Conservation (phyloP, 2,797 vertebrate species). For the Numenius phaeopus region DNA sequence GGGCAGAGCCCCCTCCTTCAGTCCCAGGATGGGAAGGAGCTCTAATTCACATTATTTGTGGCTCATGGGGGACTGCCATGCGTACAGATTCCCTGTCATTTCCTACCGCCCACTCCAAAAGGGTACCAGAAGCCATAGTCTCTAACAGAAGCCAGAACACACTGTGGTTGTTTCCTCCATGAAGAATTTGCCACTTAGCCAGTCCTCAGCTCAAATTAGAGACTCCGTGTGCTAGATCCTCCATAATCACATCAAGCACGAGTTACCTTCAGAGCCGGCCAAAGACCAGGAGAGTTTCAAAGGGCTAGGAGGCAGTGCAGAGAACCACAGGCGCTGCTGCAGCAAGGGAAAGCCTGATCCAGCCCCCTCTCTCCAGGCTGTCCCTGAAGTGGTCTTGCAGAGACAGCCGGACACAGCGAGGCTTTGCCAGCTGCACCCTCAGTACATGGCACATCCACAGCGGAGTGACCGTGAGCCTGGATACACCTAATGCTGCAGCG, state of each 20-base stretch:
- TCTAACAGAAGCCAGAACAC: not conserved
- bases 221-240: not conserved
- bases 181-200: not conserved
- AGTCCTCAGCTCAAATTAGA: not conserved
- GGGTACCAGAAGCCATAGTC: accelerated
- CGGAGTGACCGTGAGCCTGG: not conserved
- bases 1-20: not conserved
- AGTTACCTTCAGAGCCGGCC: not conserved
- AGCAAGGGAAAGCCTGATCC: not conserved
- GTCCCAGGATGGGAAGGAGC: not conserved
- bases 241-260: not conserved
- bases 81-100: not conserved
- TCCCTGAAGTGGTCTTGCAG: not conserved
- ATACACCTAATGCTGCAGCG: not conserved
- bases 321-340: accelerated
- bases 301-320: not conserved
- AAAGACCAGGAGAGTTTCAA: not conserved
- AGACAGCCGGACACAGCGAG: not conserved
- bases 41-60: not conserved
- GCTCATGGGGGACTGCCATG: not conserved
- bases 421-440: not conserved
- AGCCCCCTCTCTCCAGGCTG: not conserved
- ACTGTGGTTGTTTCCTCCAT: not conserved
- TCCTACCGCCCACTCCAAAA: not conserved
- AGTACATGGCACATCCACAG: not conserved